Evolutionary conservation across 1,140 invertebrate genomes (phyloP).

Genomic region (Platorchestia sp.): DNA sequence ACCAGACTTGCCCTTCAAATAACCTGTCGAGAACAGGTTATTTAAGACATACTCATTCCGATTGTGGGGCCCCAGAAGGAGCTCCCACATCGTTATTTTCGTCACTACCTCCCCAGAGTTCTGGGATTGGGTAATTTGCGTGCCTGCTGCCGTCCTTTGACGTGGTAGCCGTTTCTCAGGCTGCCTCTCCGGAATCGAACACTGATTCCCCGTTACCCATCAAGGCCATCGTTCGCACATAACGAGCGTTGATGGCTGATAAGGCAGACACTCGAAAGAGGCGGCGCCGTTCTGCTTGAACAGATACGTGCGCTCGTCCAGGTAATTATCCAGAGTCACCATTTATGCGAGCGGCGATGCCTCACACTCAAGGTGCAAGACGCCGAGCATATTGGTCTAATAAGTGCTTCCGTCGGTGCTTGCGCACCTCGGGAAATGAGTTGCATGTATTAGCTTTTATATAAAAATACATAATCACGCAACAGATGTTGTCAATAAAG

Average conservation of each 20-base stretch:
- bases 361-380: not conserved
- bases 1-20: no score
- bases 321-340: slow-evolving; percentile 41
- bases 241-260: slow-evolving; percentile 88
- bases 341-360: slow-evolving; percentile 1
- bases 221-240: slow-evolving; percentile 84
- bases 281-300: slow-evolving; percentile 40
- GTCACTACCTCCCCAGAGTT: slow-evolving; percentile 82
- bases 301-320: slow-evolving; percentile 46
- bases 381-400: slow-evolving; percentile 4
- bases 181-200: slow-evolving; percentile 73
- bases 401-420: slow-evolving; percentile 45
- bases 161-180: slow-evolving; percentile 87
- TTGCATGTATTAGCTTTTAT: slow-evolving; percentile 47
- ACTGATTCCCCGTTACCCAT: slow-evolving; percentile 80
- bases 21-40: slow-evolving; percentile 88
- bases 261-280: slow-evolving; percentile 81
- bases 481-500: no score
- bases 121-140: slow-evolving; percentile 89
- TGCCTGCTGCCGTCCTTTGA: slow-evolving; percentile 93
- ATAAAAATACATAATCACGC: no score
- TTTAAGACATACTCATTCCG: slow-evolving; percentile 93
- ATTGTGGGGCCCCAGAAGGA: slow-evolving; percentile 80
- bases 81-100: slow-evolving; percentile 86
- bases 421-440: slow-evolving; percentile 27